Evolutionary conservation across 1,140 invertebrate species (phyloP), one percentile per base, ranked within the genome.

Genomic region (Chymomyza costata): DNA sequence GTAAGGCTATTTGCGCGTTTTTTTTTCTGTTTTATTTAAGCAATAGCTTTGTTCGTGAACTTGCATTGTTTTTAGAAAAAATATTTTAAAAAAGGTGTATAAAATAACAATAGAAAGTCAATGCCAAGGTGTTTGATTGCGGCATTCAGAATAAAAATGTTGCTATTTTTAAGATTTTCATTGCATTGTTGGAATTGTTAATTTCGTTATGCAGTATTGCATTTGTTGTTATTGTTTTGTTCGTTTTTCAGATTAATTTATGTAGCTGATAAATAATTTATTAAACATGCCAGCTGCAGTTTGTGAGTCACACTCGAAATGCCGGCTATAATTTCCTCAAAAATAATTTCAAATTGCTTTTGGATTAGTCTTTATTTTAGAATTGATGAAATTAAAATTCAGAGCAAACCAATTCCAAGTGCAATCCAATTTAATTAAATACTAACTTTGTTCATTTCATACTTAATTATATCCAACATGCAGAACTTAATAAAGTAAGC

Each of bases 251-350:
- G n/a, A n/a, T n/a, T 30, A 21, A 28, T 21, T 11, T 17, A 28
- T n/a, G 31, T 48, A 15, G 39, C 65, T 78, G 73, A 78, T 80
- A 73, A 78, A 78, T 80, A 59, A 78, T 78, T 78, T 78, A 78
- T 78, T 55, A 31, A 40, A 56, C 63, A 56, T 57, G 25, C 50
- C 49, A 44, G 30, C 18, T 30, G 40, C 8, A 25, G 3, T 25
- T 25, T 25, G 21, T 25, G 21, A 25, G 3, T 25, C 21, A 25
- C 21, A 5, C 21, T 5, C 3, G 39, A 46, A 57, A 51, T 64
- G 59, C 8, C 21, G 21, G 21, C 46, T 38, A 45, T 70, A 63
- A 73, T 21, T 71, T 68, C 11, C 16, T 30, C 15, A 30, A 47
- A 56, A 45, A 65, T 53, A 28, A 34, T 25, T 19, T 10, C 13